Conservation (phyloP, 1,140 invertebrate species). For the Rhopalosiphum padi region DNA sequence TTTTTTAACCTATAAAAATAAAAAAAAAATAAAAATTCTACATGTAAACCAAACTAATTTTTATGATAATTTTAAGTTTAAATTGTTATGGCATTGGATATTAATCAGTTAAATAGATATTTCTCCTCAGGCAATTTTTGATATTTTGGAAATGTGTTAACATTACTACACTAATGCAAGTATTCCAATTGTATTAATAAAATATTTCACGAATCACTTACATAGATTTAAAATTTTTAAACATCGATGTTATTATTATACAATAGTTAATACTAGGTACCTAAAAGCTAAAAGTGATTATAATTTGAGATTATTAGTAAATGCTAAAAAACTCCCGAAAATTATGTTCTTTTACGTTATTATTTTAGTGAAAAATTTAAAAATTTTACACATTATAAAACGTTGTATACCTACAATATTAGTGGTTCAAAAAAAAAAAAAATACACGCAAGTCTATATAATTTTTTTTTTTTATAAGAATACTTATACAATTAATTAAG, state of each 20-base stretch:
- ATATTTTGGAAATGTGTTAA: too few species aligned
- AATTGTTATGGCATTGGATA: too few species aligned
- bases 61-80: too few species aligned
- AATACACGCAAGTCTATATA: not conserved
- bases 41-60: too few species aligned
- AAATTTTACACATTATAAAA: not conserved
- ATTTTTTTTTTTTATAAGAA: not conserved
- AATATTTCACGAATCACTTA: not conserved
- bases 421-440: not conserved
- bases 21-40: too few species aligned
- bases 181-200: not conserved
- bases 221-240: too few species aligned
- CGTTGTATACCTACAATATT: not conserved
- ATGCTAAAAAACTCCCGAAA: too few species aligned
- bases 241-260: too few species aligned
- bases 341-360: not conserved
- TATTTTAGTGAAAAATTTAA: not conserved
- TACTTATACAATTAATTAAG: not conserved
- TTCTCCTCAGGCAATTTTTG: too few species aligned
- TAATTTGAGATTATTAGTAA: not conserved
- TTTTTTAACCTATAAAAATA: too few species aligned
- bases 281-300: not conserved
- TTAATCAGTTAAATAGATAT: too few species aligned
- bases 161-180: not conserved
- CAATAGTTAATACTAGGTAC: not conserved